phyloP scores from a whole-genome alignment of 1,140 invertebrate genomes.

The Tetramorium simillimum region DNA sequence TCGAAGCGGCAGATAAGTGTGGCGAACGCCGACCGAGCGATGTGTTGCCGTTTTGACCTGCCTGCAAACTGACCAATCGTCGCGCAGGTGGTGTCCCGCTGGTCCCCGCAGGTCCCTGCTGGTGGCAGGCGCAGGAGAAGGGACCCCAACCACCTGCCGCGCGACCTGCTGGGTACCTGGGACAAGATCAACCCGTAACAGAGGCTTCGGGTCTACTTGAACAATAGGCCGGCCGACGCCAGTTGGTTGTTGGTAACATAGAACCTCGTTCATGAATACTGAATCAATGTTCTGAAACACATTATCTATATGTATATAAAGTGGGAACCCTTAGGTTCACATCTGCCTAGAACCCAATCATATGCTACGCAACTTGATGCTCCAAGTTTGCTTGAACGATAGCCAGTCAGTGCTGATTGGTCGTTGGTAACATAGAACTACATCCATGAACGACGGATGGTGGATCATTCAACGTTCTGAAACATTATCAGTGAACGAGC shows the following conservation, averaged over 20 bases:
- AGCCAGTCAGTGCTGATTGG: neutral
- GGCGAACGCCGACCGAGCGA: constrained; percentile 77
- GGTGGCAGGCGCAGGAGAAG: constrained; percentile 54
- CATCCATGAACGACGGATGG: constrained; percentile 7
- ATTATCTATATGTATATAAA: neutral
- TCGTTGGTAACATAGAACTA: constrained; percentile 24
- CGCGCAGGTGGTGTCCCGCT: constrained; percentile 71
- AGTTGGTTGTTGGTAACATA: constrained; percentile 29
- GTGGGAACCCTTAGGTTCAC: neutral
- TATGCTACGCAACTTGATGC: constrained; percentile 73
- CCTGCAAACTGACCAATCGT: constrained; percentile 81
- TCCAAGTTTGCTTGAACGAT: neutral
- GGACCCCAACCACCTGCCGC: constrained; percentile 73
- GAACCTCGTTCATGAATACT: neutral
- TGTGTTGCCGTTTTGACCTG: constrained; percentile 82
- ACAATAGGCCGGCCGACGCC: neutral
- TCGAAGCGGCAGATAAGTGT: constrained; percentile 68
- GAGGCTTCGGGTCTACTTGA: neutral
- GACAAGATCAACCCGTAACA: constrained; percentile 4
- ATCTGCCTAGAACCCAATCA: constrained; percentile 19
- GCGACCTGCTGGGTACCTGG: constrained; percentile 75
- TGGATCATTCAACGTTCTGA: neutral
- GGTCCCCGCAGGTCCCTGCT: constrained; percentile 53
- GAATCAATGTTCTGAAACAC: neutral
- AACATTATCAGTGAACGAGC: neutral